These are phyloP conservation scores for Hymenochirus boettgeri DNA, from an alignment of 2,113 vertebrate genomes.

Conservation along the genomic window DNA sequence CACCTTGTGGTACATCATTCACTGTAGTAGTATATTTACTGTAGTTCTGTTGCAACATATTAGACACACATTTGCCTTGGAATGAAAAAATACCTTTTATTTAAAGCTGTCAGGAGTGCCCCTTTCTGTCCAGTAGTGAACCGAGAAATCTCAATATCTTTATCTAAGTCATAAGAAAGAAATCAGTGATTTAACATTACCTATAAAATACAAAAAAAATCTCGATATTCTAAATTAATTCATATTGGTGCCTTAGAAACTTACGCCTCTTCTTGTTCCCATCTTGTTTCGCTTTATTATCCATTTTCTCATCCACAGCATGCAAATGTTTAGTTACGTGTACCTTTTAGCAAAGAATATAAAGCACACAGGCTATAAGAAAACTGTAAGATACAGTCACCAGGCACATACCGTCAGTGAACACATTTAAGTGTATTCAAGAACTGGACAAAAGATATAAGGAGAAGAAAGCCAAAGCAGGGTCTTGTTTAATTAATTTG, in stretches of 20 bases:
- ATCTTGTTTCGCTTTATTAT: not conserved
- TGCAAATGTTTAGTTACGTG: constrained; percentile 24
- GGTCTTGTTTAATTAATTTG: too few species aligned
- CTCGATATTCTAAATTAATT: not conserved
- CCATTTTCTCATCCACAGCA: not conserved
- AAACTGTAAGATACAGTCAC: not conserved
- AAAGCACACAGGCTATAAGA: not conserved
- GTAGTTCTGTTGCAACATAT: too few species aligned
- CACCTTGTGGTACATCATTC: too few species aligned
- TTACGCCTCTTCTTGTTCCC: constrained; percentile 10
- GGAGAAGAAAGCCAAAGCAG: too few species aligned
- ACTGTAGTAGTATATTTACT: too few species aligned
- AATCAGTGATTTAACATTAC: too few species aligned
- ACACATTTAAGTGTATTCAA: not conserved
- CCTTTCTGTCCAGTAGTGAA: constrained; percentile 72
- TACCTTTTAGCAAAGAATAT: constrained; percentile 6
- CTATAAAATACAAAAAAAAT: not conserved
- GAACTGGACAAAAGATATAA: not conserved
- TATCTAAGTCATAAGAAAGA: constrained; percentile 50
- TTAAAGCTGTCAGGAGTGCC: constrained; percentile 66
- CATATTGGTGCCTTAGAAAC: not conserved
- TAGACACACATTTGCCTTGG: too few species aligned
- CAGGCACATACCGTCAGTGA: not conserved
- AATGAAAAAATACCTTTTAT: constrained; percentile 77
- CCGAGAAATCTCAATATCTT: constrained; percentile 75